Conservation (phyloP, 2,113 vertebrate genomes). For the Neofelis nebulosa region DNA sequence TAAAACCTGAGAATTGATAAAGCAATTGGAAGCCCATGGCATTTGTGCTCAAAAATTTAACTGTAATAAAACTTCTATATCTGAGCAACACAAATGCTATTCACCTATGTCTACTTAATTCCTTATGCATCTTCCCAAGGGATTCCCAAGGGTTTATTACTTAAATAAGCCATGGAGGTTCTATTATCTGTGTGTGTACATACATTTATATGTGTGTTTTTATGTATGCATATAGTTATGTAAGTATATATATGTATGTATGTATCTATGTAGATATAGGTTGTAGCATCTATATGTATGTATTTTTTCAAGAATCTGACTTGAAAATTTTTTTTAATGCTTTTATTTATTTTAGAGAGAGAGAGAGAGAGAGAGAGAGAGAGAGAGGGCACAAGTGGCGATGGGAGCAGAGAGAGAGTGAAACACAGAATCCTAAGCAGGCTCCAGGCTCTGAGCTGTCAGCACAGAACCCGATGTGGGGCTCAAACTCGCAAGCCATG, state of each 20-base stretch:
- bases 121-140: background rate
- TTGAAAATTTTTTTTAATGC: background rate
- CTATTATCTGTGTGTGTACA: background rate
- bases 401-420: background rate
- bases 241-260: too few relatives aligned
- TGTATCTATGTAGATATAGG: background rate
- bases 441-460: background rate
- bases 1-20: background rate
- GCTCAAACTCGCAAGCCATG: background rate
- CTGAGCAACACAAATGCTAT: background rate
- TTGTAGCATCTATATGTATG: background rate
- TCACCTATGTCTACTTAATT: background rate
- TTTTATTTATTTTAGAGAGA: background rate
- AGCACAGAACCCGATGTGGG: background rate
- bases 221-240: background rate
- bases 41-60: conserved; percentile 7
- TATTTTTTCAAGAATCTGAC: background rate
- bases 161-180: background rate
- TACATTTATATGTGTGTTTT: background rate
- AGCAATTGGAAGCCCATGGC: background rate
- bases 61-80: background rate
- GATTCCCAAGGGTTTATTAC: background rate
- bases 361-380: background rate
- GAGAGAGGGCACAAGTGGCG: background rate
- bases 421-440: background rate